Percentiles rank a stretch among this genome's conserved stretches.
phyloP scores from a whole-genome alignment of 53 echinoderm and acorn worm genomes.

The Pentamera pediparva region DNA sequence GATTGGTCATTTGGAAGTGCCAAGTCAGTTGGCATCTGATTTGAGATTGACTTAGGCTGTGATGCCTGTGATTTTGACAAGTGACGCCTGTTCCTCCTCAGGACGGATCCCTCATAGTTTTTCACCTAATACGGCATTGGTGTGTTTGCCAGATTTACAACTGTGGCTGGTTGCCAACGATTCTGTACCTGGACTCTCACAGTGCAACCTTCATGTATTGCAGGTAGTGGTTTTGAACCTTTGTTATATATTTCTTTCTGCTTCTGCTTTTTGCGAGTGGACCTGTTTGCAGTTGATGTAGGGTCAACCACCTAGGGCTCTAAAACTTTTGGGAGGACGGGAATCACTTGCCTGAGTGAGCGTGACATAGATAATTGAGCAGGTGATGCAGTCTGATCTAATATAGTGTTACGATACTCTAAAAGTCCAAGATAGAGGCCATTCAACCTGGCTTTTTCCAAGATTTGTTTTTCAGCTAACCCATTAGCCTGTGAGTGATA shows the following conservation, averaged over 20 bases:
- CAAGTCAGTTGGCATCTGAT: no score
- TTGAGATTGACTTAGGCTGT: no score
- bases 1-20: no score
- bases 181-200: constrained; percentile 2
- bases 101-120: background rate
- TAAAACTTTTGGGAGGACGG: background rate
- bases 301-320: constrained; percentile 2
- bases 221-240: background rate
- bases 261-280: background rate
- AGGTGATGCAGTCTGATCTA: constrained; percentile 6
- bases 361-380: constrained; percentile 20
- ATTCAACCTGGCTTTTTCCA: constrained; percentile 17
- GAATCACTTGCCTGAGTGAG: background rate
- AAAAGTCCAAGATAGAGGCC: constrained; percentile 13
- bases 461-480: constrained; percentile 33
- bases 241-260: constrained; percentile 1
- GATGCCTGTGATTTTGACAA: no score
- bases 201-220: background rate
- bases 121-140: background rate
- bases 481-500: constrained; percentile 51
- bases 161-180: background rate
- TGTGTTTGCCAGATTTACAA: background rate
- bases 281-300: background rate
- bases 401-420: constrained; percentile 2
- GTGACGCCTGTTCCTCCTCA: constrained; percentile 8